A percentile compares a stretch with the other conserved stretches of the same genome.
phyloP scores from a whole-genome alignment of 2,797 vertebrate species.

The Acestrorhynchus altus region DNA sequence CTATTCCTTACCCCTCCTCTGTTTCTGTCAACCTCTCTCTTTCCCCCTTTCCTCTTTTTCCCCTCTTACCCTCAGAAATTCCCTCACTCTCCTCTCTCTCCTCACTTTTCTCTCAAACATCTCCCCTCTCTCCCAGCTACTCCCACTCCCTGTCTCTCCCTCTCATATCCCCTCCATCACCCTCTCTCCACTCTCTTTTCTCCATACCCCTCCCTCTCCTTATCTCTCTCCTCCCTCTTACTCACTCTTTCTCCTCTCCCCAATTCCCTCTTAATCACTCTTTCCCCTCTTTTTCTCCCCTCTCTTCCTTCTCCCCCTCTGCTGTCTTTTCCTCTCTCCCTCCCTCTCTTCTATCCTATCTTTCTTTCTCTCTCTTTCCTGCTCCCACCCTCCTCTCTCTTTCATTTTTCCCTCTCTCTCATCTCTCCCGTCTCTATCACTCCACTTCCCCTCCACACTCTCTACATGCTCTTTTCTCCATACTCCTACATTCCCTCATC shows the following conservation, averaged over 20 bases:
- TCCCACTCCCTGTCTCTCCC: too few species aligned
- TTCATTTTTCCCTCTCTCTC: background rate
- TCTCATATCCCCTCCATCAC: too few species aligned
- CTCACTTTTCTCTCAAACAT: background rate
- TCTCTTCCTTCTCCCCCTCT: background rate
- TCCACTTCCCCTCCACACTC: too few species aligned
- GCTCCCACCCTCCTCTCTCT: rapidly evolving
- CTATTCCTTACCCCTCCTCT: slow-evolving; percentile 55
- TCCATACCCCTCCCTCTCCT: background rate
- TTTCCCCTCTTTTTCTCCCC: background rate
- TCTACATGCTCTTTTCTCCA: background rate
- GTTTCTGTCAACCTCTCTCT: slow-evolving; percentile 56
- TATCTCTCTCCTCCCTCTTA: background rate
- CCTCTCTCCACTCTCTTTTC: too few species aligned
- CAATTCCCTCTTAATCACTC: background rate
- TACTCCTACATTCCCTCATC: too few species aligned
- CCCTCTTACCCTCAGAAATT: too few species aligned
- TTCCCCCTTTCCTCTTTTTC: background rate
- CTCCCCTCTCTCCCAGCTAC: background rate
- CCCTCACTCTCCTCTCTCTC: background rate
- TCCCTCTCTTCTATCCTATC: too few species aligned
- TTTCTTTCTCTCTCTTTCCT: background rate
- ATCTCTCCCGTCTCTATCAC: background rate
- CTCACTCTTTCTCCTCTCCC: too few species aligned
- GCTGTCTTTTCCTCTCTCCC: too few species aligned